Base-by-base conservation (phyloP, 2,797 vertebrate species). In the Ciconia nigra region DNA sequence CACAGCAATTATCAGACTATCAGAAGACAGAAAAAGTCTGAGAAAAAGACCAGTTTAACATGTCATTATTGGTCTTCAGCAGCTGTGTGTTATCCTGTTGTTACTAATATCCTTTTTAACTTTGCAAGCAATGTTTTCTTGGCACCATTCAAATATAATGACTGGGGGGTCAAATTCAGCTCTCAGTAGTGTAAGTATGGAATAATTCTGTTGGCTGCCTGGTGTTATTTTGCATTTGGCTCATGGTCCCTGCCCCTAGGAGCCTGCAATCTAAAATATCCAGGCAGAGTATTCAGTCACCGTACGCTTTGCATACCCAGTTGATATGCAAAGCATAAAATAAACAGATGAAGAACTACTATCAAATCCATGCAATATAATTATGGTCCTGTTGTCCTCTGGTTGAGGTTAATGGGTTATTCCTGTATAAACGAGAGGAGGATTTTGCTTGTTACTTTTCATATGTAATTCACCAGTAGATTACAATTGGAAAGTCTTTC, bases 81-180 rank as follows among this genome's bases (percentile, higher is more conserved):
- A 97, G 96, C 93, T 97, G 95, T 58, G 73, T 55, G 73, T 90
- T 90, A 83, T 95, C 89, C 76, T 94, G 15, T 88, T 93, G 93
- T 93, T 93, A n/a, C 87, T 54, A 92, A 82, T 86, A 96, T 93
- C 77, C 91, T 94, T 87, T 95, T 80, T 83, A 88, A 55, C 95
- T 88, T 90, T 44, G 73, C 82, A 77, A 90, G 76, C 84, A 86
- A 47, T 82, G 82, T 92, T 96, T 96, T 87, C 82, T 96, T 95
- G 96, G 93, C 95, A 83, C 73, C 69, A 15, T 47, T 93, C 51
- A 70, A 66, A 57, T 33, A 37, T 92, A 92, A 91, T 92, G 79
- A 82, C 82, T 92, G 51, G 59, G 65, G 87, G 82, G 79, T 93
- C 94, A 93, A 89, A 86, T 88, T 91, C 91, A 84, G 62, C 87